Conservation (phyloP, 2,888 invertebrate genomes). For the Pollenia angustigena region DNA sequence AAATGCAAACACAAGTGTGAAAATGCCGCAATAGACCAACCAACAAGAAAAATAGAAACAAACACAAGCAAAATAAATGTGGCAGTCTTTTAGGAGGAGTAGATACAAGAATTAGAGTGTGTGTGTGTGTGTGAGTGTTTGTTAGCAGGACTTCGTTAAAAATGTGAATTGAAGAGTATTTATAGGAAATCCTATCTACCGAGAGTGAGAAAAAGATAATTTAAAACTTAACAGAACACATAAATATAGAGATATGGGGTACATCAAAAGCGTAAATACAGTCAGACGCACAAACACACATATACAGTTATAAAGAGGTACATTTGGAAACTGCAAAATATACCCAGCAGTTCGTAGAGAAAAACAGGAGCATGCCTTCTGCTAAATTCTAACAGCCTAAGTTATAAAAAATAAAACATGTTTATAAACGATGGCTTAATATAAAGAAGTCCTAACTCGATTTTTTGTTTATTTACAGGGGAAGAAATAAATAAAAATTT, state of each 20-base stretch:
- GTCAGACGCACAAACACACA: not conserved
- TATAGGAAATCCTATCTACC: constrained; percentile 54
- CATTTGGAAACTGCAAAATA: not conserved
- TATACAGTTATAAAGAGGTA: not conserved
- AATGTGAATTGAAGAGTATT: constrained; percentile 49
- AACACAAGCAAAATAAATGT: constrained; percentile 18
- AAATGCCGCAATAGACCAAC: constrained; percentile 72
- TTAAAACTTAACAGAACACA: constrained; percentile 45
- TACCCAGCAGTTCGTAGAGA: constrained; percentile 2
- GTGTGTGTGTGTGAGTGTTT: not conserved
- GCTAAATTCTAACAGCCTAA: no score
- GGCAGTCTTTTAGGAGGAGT: not conserved
- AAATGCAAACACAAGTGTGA: constrained; percentile 74
- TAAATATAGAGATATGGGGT: constrained; percentile 5
- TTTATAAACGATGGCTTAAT: no score
- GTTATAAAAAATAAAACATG: no score
- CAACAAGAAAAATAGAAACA: constrained; percentile 50
- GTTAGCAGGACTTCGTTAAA: constrained; percentile 31
- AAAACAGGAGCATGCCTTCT: not conserved
- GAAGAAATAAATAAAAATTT: no score
- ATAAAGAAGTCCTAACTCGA: no score
- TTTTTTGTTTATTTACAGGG: no score
- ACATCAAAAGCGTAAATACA: constrained; percentile 4
- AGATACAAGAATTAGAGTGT: not conserved
- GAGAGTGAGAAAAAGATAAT: constrained; percentile 46